Evolutionary conservation across 2,113 vertebrate species (phyloP).

Genomic region (Elanoides forficatus): DNA sequence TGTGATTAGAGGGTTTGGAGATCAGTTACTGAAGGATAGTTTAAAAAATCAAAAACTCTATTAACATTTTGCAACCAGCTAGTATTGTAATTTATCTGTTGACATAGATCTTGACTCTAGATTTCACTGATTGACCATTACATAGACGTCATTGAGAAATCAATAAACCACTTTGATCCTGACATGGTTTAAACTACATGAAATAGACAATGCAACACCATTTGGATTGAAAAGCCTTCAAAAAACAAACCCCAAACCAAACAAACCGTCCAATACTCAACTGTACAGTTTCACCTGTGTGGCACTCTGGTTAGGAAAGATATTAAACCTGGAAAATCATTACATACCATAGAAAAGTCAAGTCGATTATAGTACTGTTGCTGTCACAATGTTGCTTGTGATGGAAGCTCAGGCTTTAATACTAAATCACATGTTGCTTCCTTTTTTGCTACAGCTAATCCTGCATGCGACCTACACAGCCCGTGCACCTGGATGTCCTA

Average conservation of each 20-base stretch:
- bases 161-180: neutral
- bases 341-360: neutral
- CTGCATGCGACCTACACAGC: neutral
- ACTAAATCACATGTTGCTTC: neutral
- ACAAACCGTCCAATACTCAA: neutral
- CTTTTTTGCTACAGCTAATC: neutral
- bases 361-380: neutral
- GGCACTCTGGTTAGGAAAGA: neutral
- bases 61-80: neutral
- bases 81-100: neutral
- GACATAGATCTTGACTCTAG: neutral
- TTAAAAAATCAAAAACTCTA: neutral
- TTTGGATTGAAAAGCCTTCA: neutral
- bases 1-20: accelerated
- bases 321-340: neutral
- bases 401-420: neutral
- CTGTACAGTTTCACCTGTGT: neutral
- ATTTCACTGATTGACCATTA: neutral
- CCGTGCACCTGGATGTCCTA: neutral
- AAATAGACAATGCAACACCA: neutral
- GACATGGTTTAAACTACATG: neutral
- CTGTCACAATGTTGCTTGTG: neutral
- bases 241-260: neutral
- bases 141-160: neutral
- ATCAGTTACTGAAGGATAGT: neutral